A percentile compares a stretch with the other conserved stretches of the same genome.
These are phyloP conservation scores for Rhyacophila evoluta DNA, from an alignment of 2,888 invertebrate genomes.

Conservation along the genomic window DNA sequence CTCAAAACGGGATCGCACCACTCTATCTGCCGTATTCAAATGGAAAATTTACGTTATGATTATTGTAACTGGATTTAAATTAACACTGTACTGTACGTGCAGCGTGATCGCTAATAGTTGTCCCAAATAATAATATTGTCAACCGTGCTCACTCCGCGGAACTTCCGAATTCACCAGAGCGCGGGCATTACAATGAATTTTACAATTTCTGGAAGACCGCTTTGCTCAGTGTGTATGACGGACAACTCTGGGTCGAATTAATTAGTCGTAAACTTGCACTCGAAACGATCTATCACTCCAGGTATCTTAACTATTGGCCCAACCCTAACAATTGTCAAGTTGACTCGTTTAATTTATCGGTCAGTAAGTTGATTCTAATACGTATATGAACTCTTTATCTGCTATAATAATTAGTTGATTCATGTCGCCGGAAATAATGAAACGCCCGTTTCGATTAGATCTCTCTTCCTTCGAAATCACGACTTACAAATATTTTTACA, in stretches of 20 bases:
- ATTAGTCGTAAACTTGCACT: not conserved
- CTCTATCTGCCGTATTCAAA: not conserved
- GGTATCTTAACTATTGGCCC: too few relatives aligned
- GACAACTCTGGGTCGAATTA: not conserved
- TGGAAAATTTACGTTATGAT: not conserved
- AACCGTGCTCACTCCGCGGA: not conserved
- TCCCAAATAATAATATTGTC: not conserved
- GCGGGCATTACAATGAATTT: not conserved
- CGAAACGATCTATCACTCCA: too few relatives aligned
- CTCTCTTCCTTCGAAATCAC: slow-evolving; percentile 3
- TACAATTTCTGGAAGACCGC: slow-evolving; percentile 8
- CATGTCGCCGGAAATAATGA: slow-evolving; percentile 2
- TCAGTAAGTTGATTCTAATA: too few relatives aligned
- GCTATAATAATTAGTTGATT: not conserved
- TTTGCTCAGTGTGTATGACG: not conserved
- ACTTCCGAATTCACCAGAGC: not conserved
- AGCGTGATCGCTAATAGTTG: not conserved
- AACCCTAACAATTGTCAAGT: too few relatives aligned
- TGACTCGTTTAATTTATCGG: too few relatives aligned
- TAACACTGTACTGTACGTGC: not conserved
- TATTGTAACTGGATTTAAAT: not conserved
- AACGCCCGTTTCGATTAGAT: not conserved
- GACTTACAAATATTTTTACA: not conserved
- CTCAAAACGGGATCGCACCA: slow-evolving; percentile 4
- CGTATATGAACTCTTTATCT: not conserved